Conservation (phyloP, 2,888 invertebrate genomes). For the Cephus nigrinus region DNA sequence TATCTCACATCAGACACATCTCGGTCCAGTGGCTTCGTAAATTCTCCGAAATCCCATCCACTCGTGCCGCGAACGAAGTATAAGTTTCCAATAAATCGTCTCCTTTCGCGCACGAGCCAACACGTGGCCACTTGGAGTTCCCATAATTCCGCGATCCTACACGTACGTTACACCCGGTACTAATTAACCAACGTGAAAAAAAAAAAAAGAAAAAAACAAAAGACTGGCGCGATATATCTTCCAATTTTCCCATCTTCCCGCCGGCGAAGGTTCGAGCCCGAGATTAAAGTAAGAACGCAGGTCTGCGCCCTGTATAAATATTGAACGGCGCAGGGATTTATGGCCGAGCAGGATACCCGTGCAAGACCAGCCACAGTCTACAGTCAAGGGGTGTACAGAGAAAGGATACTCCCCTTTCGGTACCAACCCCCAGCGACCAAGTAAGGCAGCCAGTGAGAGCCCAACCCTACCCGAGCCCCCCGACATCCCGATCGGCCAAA, state of each 20-base stretch:
- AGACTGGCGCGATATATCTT: neutral
- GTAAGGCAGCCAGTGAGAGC: slow-evolving; percentile 17
- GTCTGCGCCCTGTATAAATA: slow-evolving; percentile 32
- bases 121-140: neutral
- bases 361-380: slow-evolving; percentile 2
- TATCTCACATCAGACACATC: neutral
- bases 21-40: neutral
- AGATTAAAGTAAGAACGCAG: slow-evolving; percentile 34
- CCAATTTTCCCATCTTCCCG: slow-evolving; percentile 5
- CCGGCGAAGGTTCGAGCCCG: slow-evolving; percentile 5
- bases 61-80: neutral
- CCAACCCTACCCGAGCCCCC: slow-evolving; percentile 10
- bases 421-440: neutral
- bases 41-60: neutral
- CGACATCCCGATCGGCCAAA: slow-evolving; percentile 27
- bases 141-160: neutral
- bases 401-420: slow-evolving; percentile 12
- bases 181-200: neutral
- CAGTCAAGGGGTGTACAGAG: neutral
- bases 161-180: neutral
- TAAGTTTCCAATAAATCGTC: neutral
- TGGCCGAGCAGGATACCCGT: slow-evolving; percentile 14
- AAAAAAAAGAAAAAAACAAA: neutral
- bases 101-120: neutral
- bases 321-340: slow-evolving; percentile 36